These are phyloP conservation scores for Chrysochloris asiatica DNA, from an alignment of 2,113 vertebrate genomes.

Conservation along the genomic window DNA sequence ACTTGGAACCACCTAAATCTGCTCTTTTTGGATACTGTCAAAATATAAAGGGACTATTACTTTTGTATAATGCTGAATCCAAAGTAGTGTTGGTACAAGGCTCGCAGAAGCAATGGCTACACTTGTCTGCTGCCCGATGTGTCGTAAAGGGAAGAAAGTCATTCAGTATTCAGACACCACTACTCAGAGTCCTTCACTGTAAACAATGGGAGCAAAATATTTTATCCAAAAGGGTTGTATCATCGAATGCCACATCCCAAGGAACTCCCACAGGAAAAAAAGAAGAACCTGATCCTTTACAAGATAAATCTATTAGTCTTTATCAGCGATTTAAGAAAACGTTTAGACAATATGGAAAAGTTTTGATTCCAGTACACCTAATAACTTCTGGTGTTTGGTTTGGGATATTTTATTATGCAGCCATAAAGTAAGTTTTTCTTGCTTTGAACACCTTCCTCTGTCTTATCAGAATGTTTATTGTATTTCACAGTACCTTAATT, in stretches of 20 bases:
- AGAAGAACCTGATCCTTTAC: slow-evolving; percentile 91
- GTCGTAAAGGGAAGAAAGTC: slow-evolving; percentile 74
- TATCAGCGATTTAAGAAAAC: slow-evolving; percentile 96
- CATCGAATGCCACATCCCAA: slow-evolving; percentile 27
- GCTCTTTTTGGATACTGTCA: slow-evolving; percentile 63
- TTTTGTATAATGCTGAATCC: slow-evolving; percentile 73
- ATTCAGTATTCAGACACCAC: slow-evolving; percentile 44
- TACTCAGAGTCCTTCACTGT: slow-evolving; percentile 48
- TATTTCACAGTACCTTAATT: slow-evolving; percentile 26
- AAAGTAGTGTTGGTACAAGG: slow-evolving; percentile 72
- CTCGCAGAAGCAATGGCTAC: slow-evolving; percentile 81
- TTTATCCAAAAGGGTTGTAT: slow-evolving; percentile 41
- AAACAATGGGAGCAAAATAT: slow-evolving; percentile 61
- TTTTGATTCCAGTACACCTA: slow-evolving; percentile 96
- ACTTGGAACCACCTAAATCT: slow-evolving; percentile 69
- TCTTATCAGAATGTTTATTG: slow-evolving; percentile 42
- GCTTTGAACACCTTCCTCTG: slow-evolving; percentile 40
- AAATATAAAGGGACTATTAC: slow-evolving; percentile 71
- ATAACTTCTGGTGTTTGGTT: slow-evolving; percentile 96
- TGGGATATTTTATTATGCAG: slow-evolving; percentile 96
- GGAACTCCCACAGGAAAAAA: slow-evolving; percentile 66
- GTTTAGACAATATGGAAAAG: slow-evolving; percentile 98
- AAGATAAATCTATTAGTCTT: slow-evolving; percentile 94
- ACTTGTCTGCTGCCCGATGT: slow-evolving; percentile 72
- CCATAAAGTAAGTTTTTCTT: slow-evolving; percentile 93